phyloP scores from a whole-genome alignment of 2,888 invertebrate genomes.

The Lasioglossum morio region DNA sequence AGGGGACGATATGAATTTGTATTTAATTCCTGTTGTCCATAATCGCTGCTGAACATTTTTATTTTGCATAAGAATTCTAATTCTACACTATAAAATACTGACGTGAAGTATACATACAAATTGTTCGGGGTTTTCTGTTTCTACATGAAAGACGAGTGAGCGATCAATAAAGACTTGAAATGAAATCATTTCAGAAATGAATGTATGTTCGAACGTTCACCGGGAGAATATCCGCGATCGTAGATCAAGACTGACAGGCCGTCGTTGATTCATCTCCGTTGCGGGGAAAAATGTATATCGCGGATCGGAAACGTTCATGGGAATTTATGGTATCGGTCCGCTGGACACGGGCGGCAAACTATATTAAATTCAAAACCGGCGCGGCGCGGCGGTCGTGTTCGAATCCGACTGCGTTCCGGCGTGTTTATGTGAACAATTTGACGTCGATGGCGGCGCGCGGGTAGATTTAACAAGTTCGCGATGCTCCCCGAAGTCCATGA shows the following conservation, averaged over 20 bases:
- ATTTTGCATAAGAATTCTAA: no score
- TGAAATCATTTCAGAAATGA: slow-evolving; percentile 10
- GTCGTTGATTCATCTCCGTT: background rate
- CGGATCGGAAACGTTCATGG: background rate
- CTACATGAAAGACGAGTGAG: background rate
- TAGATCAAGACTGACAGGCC: slow-evolving; percentile 20
- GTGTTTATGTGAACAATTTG: slow-evolving; percentile 32
- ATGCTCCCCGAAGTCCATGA: slow-evolving; percentile 45
- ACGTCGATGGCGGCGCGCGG: slow-evolving; percentile 18
- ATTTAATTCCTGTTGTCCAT: no score
- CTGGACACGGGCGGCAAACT: background rate
- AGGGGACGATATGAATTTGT: no score
- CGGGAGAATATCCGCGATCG: background rate
- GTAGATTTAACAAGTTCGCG: slow-evolving; percentile 50
- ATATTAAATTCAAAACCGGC: slow-evolving; percentile 25
- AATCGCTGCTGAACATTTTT: no score
- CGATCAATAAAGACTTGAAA: background rate
- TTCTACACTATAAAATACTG: no score
- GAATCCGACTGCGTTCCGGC: background rate
- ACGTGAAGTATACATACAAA: no score
- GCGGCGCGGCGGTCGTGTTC: background rate
- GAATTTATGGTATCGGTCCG: slow-evolving; percentile 10
- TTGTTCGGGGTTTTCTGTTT: no score
- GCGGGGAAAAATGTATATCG: background rate
- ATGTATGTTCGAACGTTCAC: background rate